phyloP scores from a whole-genome alignment of 2,113 vertebrate species.

The Oncorhynchus tshawytscha region DNA sequence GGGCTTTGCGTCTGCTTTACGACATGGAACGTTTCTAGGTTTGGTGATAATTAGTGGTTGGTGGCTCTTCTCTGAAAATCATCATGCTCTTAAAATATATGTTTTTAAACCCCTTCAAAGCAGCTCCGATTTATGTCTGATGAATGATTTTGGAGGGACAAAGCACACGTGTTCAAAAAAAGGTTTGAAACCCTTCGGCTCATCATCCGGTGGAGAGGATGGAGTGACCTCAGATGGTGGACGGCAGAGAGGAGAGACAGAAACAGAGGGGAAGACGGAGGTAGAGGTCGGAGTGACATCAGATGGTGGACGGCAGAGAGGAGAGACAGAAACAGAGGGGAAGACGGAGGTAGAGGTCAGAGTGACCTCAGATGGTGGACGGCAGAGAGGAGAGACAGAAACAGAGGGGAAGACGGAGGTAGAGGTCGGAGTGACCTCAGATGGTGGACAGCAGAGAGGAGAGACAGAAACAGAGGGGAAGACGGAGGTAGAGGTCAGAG shows the following conservation, averaged over 20 bases:
- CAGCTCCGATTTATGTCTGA: conserved; percentile 31
- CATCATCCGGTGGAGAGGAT: conserved; percentile 42
- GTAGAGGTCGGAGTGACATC: neutral
- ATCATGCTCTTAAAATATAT: conserved; percentile 45
- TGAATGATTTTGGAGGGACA: conserved; percentile 46
- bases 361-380: no score
- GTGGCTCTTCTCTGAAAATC: conserved; percentile 57
- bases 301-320: no score
- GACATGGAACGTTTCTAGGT: conserved; percentile 58
- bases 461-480: no score
- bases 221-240: conserved; percentile 44
- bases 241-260: conserved; percentile 35
- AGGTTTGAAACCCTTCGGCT: conserved; percentile 13
- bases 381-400: no score
- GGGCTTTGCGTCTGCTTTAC: conserved; percentile 38
- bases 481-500: no score
- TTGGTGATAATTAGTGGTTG: conserved; percentile 68
- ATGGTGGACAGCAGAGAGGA: no score
- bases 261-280: conserved; percentile 24
- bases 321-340: no score
- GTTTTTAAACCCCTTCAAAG: conserved; percentile 46
- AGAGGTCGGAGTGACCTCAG: no score
- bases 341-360: no score
- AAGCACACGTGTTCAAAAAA: conserved; percentile 34
- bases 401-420: no score